A percentile compares a stretch with the other conserved stretches of the same genome.
Conservation (phyloP, 2,797 vertebrate genomes). For the Aselliscus stoliczkanus region DNA sequence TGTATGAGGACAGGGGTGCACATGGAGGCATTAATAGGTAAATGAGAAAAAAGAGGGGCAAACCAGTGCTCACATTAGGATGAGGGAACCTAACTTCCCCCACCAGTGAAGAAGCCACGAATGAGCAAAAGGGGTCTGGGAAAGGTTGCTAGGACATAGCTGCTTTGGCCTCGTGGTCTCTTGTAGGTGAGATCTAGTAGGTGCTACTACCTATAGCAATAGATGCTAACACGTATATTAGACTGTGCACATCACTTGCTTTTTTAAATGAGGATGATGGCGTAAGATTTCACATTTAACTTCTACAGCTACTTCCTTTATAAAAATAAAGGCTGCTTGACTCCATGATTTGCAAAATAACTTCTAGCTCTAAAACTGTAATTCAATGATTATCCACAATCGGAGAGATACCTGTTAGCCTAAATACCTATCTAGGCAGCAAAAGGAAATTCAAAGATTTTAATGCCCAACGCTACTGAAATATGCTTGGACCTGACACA, state of each 20-base stretch:
- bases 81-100: background rate
- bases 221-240: background rate
- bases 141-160: background rate
- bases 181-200: background rate
- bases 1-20: background rate
- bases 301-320: background rate
- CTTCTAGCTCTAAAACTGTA: background rate
- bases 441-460: slow-evolving; percentile 19
- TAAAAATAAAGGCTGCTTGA: background rate
- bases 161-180: background rate
- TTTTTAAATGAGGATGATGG: background rate
- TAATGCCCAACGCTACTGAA: background rate
- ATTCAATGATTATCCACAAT: background rate
- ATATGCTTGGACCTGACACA: background rate
- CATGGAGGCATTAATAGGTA: background rate
- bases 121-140: background rate
- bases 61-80: background rate
- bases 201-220: background rate
- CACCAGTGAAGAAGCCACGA: background rate
- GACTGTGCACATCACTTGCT: background rate
- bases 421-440: background rate
- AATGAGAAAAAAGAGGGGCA: background rate
- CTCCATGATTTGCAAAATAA: background rate
- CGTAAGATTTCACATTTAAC: background rate
- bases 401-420: background rate